A percentile compares a stretch with the other conserved stretches of the same genome.
These are phyloP conservation scores for Anoura caudifer DNA, from an alignment of 2,113 vertebrate genomes.

Conservation along the genomic window DNA sequence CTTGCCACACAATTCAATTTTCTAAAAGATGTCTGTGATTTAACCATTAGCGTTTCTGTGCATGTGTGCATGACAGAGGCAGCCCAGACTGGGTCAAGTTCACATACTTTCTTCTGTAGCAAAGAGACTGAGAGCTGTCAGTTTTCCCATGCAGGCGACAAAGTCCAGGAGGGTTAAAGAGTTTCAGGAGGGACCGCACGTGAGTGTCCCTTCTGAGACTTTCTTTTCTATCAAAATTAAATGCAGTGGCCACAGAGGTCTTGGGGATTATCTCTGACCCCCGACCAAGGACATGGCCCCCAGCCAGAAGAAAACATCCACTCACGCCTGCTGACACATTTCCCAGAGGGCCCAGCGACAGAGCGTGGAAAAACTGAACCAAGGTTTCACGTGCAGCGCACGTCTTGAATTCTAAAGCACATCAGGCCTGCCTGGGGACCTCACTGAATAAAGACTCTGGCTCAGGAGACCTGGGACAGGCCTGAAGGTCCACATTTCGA, in stretches of 20 bases:
- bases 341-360: not conserved
- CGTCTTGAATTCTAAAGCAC: not conserved
- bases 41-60: not conserved
- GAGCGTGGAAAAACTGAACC: not conserved
- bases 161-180: not conserved
- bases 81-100: not conserved
- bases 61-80: not conserved
- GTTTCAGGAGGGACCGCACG: not conserved
- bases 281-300: not conserved
- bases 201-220: not conserved
- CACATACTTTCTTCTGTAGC: not conserved
- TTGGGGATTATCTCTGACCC: not conserved
- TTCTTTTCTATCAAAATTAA: not conserved
- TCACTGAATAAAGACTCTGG: not conserved
- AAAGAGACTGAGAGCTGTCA: not conserved
- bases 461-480: not conserved
- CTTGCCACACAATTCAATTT: conserved; percentile 38
- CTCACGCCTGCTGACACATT: not conserved
- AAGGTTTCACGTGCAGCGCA: not conserved
- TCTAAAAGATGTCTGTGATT: conserved; percentile 5
- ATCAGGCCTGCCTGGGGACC: not conserved
- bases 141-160: not conserved
- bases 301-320: not conserved
- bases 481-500: not conserved
- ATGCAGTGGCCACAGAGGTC: not conserved